Percentiles rank a stretch among this genome's conserved stretches.
Conservation (phyloP, 1,140 invertebrate genomes). For the Aricia agestis region DNA sequence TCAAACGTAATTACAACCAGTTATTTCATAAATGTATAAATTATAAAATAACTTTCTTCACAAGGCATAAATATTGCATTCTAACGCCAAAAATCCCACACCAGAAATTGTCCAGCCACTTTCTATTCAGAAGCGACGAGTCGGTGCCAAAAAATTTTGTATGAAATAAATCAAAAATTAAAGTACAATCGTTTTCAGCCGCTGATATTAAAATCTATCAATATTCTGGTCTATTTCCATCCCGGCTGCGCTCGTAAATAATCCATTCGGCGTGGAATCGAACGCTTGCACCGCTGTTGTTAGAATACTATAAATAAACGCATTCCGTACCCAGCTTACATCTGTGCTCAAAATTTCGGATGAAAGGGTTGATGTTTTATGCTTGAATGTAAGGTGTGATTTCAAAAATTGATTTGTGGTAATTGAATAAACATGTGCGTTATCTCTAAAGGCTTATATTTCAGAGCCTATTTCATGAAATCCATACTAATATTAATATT, state of each 20-base stretch:
- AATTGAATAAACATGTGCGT: no score
- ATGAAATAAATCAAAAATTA: conserved; percentile 13
- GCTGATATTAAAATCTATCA: conserved; percentile 19
- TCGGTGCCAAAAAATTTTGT: neutral
- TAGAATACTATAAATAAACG: conserved; percentile 32
- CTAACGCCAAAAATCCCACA: no score
- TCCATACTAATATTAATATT: no score
- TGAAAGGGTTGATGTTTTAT: conserved; percentile 21
- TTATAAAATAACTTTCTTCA: no score
- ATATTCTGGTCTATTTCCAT: conserved; percentile 30
- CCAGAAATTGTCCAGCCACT: neutral
- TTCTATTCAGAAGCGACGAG: neutral
- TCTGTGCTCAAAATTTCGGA: conserved; percentile 22
- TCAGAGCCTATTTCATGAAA: no score
- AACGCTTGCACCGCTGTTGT: conserved; percentile 30
- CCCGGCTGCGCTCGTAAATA: conserved; percentile 30
- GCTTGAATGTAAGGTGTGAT: neutral
- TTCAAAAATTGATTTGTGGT: no score
- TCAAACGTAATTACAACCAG: no score
- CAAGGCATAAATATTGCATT: no score
- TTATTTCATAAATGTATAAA: no score
- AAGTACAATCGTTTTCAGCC: conserved; percentile 2
- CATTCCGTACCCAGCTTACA: conserved; percentile 28
- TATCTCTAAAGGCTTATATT: no score
- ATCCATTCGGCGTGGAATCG: conserved; percentile 36